These are phyloP conservation scores for Pardosa pseudoannulata DNA, from an alignment of 2,888 invertebrate species.

Conservation along the genomic window DNA sequence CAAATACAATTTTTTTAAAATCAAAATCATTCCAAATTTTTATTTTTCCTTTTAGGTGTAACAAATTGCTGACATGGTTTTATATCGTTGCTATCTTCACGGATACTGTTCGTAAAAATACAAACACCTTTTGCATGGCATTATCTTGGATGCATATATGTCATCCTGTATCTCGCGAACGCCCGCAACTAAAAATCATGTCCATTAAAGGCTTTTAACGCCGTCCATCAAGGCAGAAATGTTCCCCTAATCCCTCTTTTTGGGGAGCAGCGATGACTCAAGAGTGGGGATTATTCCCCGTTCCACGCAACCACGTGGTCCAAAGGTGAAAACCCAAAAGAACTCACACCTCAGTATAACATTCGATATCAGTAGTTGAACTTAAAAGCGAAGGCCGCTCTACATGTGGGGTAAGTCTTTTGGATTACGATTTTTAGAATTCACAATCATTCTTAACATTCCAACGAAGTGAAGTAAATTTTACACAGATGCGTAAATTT, in stretches of 20 bases:
- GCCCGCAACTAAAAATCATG: background rate
- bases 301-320: constrained; percentile 1
- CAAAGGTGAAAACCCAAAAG: constrained; percentile 5
- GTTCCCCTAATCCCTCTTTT: background rate
- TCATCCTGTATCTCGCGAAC: background rate
- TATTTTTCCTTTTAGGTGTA: too few relatives aligned
- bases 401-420: background rate
- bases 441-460: too few relatives aligned
- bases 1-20: too few relatives aligned
- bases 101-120: too few relatives aligned
- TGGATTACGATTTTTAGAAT: too few relatives aligned
- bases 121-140: background rate
- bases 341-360: background rate
- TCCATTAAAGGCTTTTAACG: constrained; percentile 10
- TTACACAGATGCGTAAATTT: too few relatives aligned
- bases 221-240: background rate
- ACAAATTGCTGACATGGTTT: too few relatives aligned
- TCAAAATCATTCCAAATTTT: too few relatives aligned
- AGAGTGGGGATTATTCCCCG: background rate
- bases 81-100: too few relatives aligned
- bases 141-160: background rate
- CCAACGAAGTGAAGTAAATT: too few relatives aligned
- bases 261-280: background rate
- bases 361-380: background rate
- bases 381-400: background rate